Conservation (phyloP, 2,888 invertebrate species). For the Lepidocyrtinus sp. region DNA sequence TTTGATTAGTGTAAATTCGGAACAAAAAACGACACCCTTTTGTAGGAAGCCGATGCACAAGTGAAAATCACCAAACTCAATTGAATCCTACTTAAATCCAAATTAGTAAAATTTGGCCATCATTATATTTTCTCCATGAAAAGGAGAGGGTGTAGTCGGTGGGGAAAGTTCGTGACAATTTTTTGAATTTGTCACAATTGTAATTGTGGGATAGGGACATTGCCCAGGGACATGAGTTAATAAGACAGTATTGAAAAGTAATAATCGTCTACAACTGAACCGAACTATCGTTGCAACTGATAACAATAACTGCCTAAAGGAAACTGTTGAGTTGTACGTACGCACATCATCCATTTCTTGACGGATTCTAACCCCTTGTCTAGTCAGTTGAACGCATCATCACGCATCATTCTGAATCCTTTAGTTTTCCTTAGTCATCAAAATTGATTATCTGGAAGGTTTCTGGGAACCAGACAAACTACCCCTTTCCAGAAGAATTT, state of each 20-base stretch:
- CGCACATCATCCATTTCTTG: conserved; percentile 9
- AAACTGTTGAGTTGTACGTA: conserved; percentile 12
- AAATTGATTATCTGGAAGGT: conserved; percentile 50
- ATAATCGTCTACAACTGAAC: no score
- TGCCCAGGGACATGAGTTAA: no score
- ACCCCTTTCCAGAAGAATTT: no score
- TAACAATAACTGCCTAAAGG: not conserved
- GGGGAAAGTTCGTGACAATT: conserved; percentile 15
- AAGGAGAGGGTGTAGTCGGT: not conserved
- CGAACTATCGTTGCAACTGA: not conserved
- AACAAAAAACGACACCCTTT: no score
- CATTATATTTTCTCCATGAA: no score
- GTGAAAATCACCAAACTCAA: not conserved
- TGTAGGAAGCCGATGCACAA: no score
- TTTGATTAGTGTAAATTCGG: no score
- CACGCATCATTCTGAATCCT: conserved; percentile 17
- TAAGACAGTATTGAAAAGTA: no score
- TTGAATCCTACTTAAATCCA: conserved; percentile 11
- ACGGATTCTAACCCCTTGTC: not conserved
- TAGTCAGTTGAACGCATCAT: conserved; percentile 26
- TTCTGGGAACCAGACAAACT: no score
- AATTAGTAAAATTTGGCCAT: conserved; percentile 24
- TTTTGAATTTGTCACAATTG: no score
- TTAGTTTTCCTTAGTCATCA: conserved; percentile 56
- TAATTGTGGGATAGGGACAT: no score